These are phyloP conservation scores for Antigone vipio DNA, from an alignment of 2,113 vertebrate genomes.

Conservation along the genomic window DNA sequence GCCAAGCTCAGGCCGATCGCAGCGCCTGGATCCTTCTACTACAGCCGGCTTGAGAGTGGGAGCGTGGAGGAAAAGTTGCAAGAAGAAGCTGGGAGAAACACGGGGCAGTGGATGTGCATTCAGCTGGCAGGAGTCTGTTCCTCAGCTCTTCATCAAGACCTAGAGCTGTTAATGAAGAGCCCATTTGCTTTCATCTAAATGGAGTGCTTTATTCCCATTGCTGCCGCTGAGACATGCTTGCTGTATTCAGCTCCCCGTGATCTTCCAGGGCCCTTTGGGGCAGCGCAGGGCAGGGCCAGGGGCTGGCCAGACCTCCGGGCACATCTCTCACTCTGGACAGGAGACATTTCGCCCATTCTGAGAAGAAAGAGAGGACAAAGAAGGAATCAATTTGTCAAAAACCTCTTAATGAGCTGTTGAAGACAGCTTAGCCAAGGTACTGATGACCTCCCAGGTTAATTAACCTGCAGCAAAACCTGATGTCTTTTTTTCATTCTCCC, in stretches of 20 bases:
- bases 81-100: neutral
- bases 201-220: neutral
- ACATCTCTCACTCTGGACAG: neutral
- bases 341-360: neutral
- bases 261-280: neutral
- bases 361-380: neutral
- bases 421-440: neutral
- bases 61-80: accelerated
- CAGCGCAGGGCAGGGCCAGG: neutral
- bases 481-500: neutral
- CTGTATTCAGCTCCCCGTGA: neutral
- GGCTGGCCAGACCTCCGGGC: neutral
- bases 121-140: neutral
- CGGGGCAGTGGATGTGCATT: accelerated
- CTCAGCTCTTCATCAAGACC: neutral
- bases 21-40: neutral
- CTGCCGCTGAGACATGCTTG: neutral
- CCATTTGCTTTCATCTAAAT: neutral
- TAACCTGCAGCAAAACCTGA: neutral
- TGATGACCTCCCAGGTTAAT: conserved; percentile 32
- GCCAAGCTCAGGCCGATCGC: neutral
- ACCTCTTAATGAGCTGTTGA: neutral
- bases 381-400: neutral
- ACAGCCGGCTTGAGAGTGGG: neutral
- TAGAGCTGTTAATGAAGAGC: neutral